Conservation (phyloP, 2,113 vertebrate species). For the Gymnarchus niloticus region DNA sequence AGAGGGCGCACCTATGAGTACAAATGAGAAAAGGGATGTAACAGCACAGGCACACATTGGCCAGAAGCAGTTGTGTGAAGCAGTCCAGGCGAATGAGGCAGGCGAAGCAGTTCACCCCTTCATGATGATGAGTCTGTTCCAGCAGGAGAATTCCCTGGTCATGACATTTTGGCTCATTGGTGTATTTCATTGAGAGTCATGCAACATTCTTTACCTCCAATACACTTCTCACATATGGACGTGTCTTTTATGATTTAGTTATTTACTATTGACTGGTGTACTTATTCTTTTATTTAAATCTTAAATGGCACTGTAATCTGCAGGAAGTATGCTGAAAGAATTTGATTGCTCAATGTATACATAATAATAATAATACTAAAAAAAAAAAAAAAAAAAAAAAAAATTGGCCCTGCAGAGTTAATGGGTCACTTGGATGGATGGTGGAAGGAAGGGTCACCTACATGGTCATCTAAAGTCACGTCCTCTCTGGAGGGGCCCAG, state of each 20-base stretch:
- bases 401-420: no score
- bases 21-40: no score
- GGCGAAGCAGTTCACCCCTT: no score
- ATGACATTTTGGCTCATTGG: no score
- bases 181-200: not conserved
- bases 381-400: no score
- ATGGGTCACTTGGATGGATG: not conserved
- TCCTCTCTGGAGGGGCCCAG: conserved; percentile 87
- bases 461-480: conserved; percentile 92
- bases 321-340: no score
- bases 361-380: not conserved
- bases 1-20: no score
- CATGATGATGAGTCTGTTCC: no score
- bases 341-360: not conserved
- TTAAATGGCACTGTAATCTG: not conserved
- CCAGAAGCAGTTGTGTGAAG: no score
- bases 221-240: not conserved
- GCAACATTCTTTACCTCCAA: not conserved
- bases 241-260: not conserved
- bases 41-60: no score
- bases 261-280: not conserved
- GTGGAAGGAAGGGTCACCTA: conserved; percentile 55
- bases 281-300: not conserved
- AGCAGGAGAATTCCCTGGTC: no score
- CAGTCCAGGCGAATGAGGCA: no score